phyloP scores from a whole-genome alignment of 2,797 vertebrate species.

The Megaceryle alcyon region DNA sequence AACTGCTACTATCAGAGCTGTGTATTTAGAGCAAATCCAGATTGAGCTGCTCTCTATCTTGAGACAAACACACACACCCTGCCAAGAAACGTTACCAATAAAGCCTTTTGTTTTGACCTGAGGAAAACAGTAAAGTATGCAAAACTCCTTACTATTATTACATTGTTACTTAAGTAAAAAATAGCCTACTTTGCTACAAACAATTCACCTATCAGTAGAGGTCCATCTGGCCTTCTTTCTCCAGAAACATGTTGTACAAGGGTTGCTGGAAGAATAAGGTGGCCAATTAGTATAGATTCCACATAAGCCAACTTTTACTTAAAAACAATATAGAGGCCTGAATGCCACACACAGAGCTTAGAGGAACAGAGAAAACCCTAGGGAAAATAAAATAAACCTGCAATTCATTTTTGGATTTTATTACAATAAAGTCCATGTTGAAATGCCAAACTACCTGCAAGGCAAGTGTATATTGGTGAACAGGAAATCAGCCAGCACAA shows the following conservation, averaged over 20 bases:
- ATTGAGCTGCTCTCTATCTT: not conserved
- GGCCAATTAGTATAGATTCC: not conserved
- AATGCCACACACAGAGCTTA: not conserved
- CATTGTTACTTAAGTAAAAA: not conserved
- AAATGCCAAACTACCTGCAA: not conserved
- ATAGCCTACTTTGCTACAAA: not conserved
- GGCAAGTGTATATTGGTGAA: not conserved
- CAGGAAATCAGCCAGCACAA: constrained; percentile 10
- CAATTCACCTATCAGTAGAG: not conserved
- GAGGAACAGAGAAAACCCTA: not conserved
- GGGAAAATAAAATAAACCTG: not conserved
- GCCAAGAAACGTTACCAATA: not conserved
- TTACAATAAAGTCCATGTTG: not conserved
- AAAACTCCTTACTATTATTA: not conserved
- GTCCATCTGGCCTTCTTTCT: not conserved
- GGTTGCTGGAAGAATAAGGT: not conserved
- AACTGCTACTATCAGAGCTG: not conserved
- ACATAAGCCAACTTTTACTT: not conserved
- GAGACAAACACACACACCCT: not conserved
- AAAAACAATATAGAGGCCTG: not conserved
- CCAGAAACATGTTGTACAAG: not conserved
- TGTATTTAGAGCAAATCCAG: not conserved
- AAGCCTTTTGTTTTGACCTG: not conserved
- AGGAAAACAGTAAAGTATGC: not conserved
- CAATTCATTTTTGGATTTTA: not conserved